Conservation (phyloP, 2,888 invertebrate genomes). For the Drosophila kuntzei region DNA sequence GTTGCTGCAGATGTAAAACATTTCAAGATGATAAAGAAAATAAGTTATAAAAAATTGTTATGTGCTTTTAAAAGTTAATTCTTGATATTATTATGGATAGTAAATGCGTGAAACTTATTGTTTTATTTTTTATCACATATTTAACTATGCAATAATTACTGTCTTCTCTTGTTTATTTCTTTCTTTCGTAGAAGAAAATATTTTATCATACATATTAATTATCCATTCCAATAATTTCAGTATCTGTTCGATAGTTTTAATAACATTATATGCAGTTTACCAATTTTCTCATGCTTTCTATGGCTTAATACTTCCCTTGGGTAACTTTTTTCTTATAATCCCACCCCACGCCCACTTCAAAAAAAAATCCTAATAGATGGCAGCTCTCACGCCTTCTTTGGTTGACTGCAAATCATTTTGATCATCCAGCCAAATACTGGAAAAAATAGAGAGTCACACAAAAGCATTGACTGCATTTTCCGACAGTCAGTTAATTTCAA, state of each 20-base stretch:
- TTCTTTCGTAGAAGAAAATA: too few species aligned
- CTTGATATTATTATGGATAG: not conserved
- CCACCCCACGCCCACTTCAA: conserved; percentile 17
- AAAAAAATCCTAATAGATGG: not conserved
- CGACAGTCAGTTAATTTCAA: conserved; percentile 74
- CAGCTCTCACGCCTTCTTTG: conserved; percentile 18
- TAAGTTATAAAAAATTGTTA: not conserved
- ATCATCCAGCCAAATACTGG: conserved; percentile 42
- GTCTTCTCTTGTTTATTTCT: too few species aligned
- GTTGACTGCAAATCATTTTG: conserved; percentile 47
- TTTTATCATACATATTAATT: too few species aligned
- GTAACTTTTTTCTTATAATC: conserved; percentile 17
- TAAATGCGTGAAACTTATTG: not conserved
- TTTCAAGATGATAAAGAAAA: not conserved
- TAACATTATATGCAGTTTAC: not conserved
- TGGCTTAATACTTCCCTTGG: conserved; percentile 15
- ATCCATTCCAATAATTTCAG: not conserved
- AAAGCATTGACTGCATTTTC: conserved; percentile 36
- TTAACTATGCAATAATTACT: not conserved
- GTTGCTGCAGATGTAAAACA: conserved; percentile 16
- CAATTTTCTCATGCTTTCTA: not conserved
- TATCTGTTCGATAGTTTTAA: too few species aligned
- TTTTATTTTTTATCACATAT: not conserved
- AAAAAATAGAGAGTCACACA: conserved; percentile 18
- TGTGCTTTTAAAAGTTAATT: not conserved